phyloP scores from a whole-genome alignment of 2,113 vertebrate species.

The Ceyx melanurus region DNA sequence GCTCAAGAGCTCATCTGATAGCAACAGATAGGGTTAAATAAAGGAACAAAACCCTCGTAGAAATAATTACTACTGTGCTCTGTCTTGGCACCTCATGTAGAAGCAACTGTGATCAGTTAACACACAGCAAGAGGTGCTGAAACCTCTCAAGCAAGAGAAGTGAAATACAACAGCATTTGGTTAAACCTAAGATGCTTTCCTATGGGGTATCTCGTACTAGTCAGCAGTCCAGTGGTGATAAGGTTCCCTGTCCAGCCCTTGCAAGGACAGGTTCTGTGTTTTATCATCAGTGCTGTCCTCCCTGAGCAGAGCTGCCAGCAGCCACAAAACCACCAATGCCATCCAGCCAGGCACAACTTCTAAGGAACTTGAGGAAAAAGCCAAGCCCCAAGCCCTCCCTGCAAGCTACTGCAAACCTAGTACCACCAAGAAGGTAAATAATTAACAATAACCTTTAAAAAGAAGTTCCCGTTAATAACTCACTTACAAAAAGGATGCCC shows the following conservation, averaged over 20 bases:
- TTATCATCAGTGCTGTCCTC: fast-evolving
- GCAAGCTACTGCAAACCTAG: background rate
- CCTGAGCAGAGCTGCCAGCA: background rate
- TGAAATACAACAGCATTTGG: background rate
- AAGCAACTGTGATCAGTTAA: background rate
- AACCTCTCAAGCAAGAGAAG: background rate
- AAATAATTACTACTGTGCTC: background rate
- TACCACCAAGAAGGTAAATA: background rate
- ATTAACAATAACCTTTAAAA: background rate
- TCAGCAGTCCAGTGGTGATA: background rate
- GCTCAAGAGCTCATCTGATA: background rate
- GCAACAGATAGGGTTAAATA: background rate
- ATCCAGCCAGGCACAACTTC: background rate
- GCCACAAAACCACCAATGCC: background rate
- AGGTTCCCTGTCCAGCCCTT: background rate
- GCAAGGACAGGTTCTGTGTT: background rate
- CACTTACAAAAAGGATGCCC: background rate
- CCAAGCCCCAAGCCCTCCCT: background rate
- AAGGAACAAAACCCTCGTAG: background rate
- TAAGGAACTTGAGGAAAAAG: background rate
- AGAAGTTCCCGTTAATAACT: background rate
- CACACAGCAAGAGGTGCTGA: background rate
- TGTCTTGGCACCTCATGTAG: background rate
- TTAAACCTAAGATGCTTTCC: background rate
- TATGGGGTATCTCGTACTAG: fast-evolving